Conservation (phyloP, 1,140 invertebrate genomes). For the Drosophila littoralis region DNA sequence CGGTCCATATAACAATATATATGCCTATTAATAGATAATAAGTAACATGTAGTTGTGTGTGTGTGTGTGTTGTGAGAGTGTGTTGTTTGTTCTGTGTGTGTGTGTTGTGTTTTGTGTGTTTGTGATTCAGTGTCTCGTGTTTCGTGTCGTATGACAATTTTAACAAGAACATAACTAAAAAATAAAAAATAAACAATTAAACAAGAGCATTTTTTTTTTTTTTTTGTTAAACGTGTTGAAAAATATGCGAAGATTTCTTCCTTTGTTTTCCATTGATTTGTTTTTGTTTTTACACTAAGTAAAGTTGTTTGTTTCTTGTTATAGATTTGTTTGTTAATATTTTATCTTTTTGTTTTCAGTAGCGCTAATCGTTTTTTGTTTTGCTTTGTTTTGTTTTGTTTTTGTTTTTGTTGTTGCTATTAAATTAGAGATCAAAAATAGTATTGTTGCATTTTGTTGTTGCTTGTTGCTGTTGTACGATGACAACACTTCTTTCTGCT, state of each 20-base stretch:
- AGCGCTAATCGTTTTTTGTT: slow-evolving; percentile 67
- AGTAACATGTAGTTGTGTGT: slow-evolving; percentile 62
- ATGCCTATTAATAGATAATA: slow-evolving; percentile 75
- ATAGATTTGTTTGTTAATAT: slow-evolving; percentile 43
- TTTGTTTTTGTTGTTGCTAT: slow-evolving; percentile 38
- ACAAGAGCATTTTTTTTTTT: slow-evolving; percentile 41
- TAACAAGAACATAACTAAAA: slow-evolving; percentile 66
- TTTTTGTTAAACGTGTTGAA: slow-evolving; percentile 39
- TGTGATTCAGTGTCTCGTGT: slow-evolving; percentile 19
- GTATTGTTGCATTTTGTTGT: slow-evolving; percentile 74
- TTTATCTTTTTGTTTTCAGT: slow-evolving; percentile 52
- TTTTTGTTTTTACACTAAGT: slow-evolving; percentile 48
- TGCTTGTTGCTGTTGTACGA: slow-evolving; percentile 49
- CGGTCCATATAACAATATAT: slow-evolving; percentile 77
- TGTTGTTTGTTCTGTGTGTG: slow-evolving; percentile 39
- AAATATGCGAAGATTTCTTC: slow-evolving; percentile 44
- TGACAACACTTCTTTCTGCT: slow-evolving; percentile 58
- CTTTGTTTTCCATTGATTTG: slow-evolving; percentile 9
- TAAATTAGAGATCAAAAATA: slow-evolving; percentile 81
- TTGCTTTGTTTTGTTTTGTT: slow-evolving; percentile 25
- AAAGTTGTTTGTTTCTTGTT: slow-evolving; percentile 52
- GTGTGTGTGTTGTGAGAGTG: slow-evolving; percentile 38
- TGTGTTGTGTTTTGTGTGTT: slow-evolving; percentile 26
- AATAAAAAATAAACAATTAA: slow-evolving; percentile 47
- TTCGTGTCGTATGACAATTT: slow-evolving; percentile 44